Evolutionary conservation across 2,113 vertebrate genomes (phyloP), one percentile per base, ranked within the genome.

Genomic region (Odocoileus hemionus): DNA sequence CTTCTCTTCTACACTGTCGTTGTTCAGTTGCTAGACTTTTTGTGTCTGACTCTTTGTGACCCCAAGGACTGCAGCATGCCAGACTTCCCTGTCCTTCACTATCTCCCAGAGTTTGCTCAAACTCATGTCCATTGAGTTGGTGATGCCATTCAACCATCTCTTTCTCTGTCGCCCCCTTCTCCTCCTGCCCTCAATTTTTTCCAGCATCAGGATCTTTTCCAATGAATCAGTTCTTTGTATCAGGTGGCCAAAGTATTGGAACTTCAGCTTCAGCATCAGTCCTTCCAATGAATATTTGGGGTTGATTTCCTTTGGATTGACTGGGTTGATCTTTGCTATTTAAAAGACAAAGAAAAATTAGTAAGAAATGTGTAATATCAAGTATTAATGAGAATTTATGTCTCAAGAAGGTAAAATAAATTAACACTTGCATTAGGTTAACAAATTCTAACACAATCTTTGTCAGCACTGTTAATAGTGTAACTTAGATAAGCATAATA

Each of bases 361-460:
- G 7, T 67, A 70, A 93, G 33, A 94, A 86, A 60, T 43, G 19
- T n/a, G 67, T 25, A 88, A 1, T 33, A 47, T 36, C 25, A 57
- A 5, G 57, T 33, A 94, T 61, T 89, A 43, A 89, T 25, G 92
- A 60, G 3, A 58, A 76, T 43, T 94, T 93, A 57, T 0, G 58
- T 80, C 30, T 90, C n/a, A 82, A 97, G 50, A 91, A 88, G 17
- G 47, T 28, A 94, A 95, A 94, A 82, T 17, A 36, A 76, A 54
- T 61, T 61, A 21, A 95, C 57, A 74, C 13, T 86, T 93, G 16
- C 11, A 36, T 86, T 89, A 60, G 19, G 17, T 82, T 30, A 84
- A 93, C 39, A 96, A 93, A 89, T 88, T 33, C 23, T 90, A 86
- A 86, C 4, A 79, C 15, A 70, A 4, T 93, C 94, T 95, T 95